Base-by-base conservation (phyloP, 2,113 vertebrate species). In the Vanacampus margaritifer region DNA sequence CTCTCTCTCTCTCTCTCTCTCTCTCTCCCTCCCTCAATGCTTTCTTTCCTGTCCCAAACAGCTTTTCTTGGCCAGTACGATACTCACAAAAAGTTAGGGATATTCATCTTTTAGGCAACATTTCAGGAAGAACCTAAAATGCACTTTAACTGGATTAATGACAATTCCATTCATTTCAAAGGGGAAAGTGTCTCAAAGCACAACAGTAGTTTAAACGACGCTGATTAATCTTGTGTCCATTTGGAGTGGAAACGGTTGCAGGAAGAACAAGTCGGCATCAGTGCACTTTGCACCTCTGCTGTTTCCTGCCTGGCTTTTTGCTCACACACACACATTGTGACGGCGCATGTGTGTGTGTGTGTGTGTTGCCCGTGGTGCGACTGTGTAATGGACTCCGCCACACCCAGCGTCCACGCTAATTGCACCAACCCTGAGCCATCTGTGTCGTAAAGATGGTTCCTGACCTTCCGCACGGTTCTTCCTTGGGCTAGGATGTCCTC, bases 321-420 rank as follows among this genome's bases (percentile, higher is more conserved):
- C 79, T 84, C 73, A 58, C 76, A 69, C 56, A 57, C 76, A 67
- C 45, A 78, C 78, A 79, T 75, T 57, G 6, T 75, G 68, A n/a
- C 67, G 79, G 56, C 41, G 26, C 81, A 81, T 82, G 80, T 63
- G 26, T 64, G 16, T 81, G 35, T 89, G 88, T 73, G 64, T 72
- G 35, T 71, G 60, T 64, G 65, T 68, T 76, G 75, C 70, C 79
- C 86, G 83, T 73, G 86, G 84, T 87, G 86, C 74, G 76, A 74
- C 84, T 83, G 83, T 79, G 85, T 84, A 85, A 84, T 81, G 87
- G 81, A 78, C 72, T 84, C 37, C 13, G 86, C 88, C 84, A 87
- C 88, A 90, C 89, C 89, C 87, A 87, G 85, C 84, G 84, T 85
- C 83, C 82, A 87, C 11, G 66, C 75, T 88, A 89, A 89, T 89